Evolutionary conservation across 2,797 vertebrate genomes (phyloP), one percentile per base, ranked within the genome.

Genomic region (Sciurus vulgaris): DNA sequence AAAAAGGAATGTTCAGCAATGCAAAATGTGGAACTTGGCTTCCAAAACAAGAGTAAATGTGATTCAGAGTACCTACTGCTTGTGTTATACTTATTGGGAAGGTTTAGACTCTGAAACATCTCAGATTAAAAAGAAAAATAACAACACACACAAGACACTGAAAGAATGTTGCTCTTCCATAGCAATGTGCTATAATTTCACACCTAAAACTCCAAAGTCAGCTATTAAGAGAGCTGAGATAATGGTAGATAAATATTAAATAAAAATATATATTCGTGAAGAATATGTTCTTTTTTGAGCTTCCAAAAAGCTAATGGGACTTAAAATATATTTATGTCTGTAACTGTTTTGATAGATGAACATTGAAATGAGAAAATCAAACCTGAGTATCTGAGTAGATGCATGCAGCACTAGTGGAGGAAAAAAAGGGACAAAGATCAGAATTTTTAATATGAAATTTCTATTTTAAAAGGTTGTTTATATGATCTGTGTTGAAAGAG

Each of bases 1-100:
- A 91, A 90, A 97, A 96, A 91, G 70, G 65, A 92, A 89, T 87
- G 28, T 49, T 96, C 17, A 69, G 9, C 49, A 93, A 47, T 73
- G 86, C 87, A 74, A 63, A 79, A 86, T 93, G 65, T 93, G 73
- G 38, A 93, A 82, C 41, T 94, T 92, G 65, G 92, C 93, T 90
- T 96, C 41, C 69, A 90, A 92, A 79, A 51, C 83, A 51, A n/a
- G 44, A 86, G 5, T 61, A 94, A 94, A 93, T 1, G 17, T 70
- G 63, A 79, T 79, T 91, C 74, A 87, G 30, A 73, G 13, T 91
- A 26, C 70, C 54, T 59, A 67, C 33, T 76, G 11, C 61, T 91
- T 93, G 41, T 82, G 15, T 35, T 93, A 10, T 91, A 13, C 78
- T 22, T 86, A 89, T 81, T 67, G 81, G 35, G 44, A 90, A 88